Conservation (phyloP, 2,888 invertebrate species). For the Abrostola tripartita region DNA sequence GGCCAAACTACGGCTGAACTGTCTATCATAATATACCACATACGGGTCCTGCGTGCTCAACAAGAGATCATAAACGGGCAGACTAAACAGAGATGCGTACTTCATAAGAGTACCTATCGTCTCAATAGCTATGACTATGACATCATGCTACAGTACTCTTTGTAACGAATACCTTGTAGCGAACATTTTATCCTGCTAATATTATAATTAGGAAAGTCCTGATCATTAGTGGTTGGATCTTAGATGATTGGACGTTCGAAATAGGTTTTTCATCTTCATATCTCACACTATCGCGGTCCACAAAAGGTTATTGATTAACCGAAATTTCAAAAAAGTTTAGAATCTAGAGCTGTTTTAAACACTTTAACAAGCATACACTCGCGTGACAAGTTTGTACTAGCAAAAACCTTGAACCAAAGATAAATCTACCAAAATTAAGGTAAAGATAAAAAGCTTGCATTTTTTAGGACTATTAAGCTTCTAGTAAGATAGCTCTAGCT, state of each 20-base stretch:
- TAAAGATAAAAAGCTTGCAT: conserved; percentile 1
- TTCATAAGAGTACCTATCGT: conserved; percentile 43
- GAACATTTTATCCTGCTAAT: background rate
- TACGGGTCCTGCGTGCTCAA: conserved; percentile 60
- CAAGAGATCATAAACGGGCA: conserved; percentile 56
- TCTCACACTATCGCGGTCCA: no score
- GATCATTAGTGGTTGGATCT: no score
- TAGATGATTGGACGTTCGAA: no score
- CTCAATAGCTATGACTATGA: conserved; percentile 46
- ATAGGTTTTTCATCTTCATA: no score
- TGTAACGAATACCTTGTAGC: background rate
- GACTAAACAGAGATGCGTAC: conserved; percentile 45
- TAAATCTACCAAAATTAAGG: background rate
- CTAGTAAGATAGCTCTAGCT: background rate
- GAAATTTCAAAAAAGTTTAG: no score
- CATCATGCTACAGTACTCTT: conserved; percentile 38
- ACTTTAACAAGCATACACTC: no score
- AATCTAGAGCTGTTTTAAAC: no score
- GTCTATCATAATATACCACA: conserved; percentile 77
- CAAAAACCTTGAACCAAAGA: background rate
- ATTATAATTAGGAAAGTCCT: no score
- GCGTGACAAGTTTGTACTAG: no score
- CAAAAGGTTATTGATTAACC: no score
- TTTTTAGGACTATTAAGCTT: background rate
- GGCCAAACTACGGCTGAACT: conserved; percentile 66